These are phyloP conservation scores for Lerema accius DNA, from an alignment of 1,140 invertebrate genomes.

Conservation along the genomic window DNA sequence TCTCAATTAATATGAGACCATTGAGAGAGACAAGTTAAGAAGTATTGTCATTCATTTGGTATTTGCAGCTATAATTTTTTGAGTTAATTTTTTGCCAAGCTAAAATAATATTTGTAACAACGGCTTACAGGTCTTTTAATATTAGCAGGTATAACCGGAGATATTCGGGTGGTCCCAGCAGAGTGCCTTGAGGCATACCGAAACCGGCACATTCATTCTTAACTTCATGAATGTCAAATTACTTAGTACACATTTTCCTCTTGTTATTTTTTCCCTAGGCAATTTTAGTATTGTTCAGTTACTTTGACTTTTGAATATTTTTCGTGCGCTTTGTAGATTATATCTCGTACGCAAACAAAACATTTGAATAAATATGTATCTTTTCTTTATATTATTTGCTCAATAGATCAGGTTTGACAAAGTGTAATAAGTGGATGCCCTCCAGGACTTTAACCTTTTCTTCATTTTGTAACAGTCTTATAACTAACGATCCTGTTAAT, in stretches of 20 bases:
- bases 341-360: too few relatives aligned
- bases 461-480: too few relatives aligned
- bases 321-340: too few relatives aligned
- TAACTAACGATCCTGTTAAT: too few relatives aligned
- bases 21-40: conserved; percentile 25
- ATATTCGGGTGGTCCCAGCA: conserved; percentile 34
- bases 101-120: neutral
- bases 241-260: conserved; percentile 46
- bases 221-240: conserved; percentile 51
- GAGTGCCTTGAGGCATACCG: conserved; percentile 40
- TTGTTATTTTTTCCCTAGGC: conserved; percentile 14
- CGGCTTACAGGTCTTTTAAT: conserved; percentile 5
- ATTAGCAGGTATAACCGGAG: conserved; percentile 7
- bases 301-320: too few relatives aligned
- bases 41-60: conserved; percentile 19
- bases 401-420: too few relatives aligned
- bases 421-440: too few relatives aligned
- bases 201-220: conserved; percentile 37
- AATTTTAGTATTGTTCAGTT: conserved; percentile 4
- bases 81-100: neutral
- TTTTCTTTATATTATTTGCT: too few relatives aligned
- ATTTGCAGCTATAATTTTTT: conserved; percentile 19
- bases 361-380: too few relatives aligned
- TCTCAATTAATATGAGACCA: conserved; percentile 9
- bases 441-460: too few relatives aligned